Percentiles rank a stretch among this genome's conserved stretches.
phyloP scores from a whole-genome alignment of 2,113 vertebrate species.

The Percina caprodes region DNA sequence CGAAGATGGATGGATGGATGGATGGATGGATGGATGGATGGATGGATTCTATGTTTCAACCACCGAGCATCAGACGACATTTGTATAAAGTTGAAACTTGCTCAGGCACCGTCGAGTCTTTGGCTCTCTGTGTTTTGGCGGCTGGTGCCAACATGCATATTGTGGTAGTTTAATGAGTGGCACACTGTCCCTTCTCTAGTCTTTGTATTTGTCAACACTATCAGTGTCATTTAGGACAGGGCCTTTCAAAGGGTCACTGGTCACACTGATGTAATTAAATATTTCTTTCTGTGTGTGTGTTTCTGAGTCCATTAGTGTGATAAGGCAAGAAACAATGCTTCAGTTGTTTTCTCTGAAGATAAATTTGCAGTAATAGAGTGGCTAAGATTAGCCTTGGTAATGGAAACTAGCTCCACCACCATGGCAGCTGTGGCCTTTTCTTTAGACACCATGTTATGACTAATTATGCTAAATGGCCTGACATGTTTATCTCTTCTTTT shows the following conservation, averaged over 20 bases:
- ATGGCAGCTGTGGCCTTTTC: slow-evolving; percentile 29
- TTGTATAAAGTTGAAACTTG: neutral
- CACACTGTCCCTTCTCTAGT: neutral
- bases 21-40: no score
- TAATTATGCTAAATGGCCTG: slow-evolving; percentile 36
- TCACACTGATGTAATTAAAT: slow-evolving; percentile 19
- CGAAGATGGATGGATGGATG: no score
- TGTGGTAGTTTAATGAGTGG: neutral
- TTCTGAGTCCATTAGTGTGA: slow-evolving; percentile 9
- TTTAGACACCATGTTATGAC: slow-evolving; percentile 38
- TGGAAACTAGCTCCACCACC: neutral
- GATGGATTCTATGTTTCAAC: no score
- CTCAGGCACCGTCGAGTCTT: neutral
- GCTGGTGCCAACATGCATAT: no score
- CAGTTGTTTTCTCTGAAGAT: neutral
- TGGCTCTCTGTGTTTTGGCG: neutral
- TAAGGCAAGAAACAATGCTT: no score
- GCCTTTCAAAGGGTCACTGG: neutral
- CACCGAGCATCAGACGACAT: neutral
- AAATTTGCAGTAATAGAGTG: neutral
- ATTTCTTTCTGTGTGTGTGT: neutral
- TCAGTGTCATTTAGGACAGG: neutral
- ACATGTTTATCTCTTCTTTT: slow-evolving; percentile 49
- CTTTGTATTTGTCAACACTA: neutral
- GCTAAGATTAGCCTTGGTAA: neutral